Conservation (phyloP, 2,113 vertebrate species). For the Mustela nigripes region DNA sequence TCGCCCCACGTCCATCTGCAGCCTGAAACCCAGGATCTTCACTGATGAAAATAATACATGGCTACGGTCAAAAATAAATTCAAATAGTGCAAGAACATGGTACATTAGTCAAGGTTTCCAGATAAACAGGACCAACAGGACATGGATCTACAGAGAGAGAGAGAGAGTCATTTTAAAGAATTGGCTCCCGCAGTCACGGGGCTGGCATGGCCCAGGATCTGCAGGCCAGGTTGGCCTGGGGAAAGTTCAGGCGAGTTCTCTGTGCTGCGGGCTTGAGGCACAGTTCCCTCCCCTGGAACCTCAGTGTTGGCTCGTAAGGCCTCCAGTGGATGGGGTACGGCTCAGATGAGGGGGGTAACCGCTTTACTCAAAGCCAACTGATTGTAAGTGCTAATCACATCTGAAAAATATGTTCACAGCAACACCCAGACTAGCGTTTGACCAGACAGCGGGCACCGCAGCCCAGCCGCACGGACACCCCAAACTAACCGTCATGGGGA, state of each 20-base stretch:
- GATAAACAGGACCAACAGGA: neutral
- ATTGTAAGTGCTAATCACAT: no score
- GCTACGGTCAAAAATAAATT: neutral
- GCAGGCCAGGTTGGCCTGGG: neutral
- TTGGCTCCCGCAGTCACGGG: neutral
- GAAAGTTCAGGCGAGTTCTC: neutral
- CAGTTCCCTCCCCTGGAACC: neutral
- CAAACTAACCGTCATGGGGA: neutral
- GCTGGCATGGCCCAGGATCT: neutral
- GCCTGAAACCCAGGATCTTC: neutral
- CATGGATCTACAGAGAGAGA: accelerated
- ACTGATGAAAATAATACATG: neutral
- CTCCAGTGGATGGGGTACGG: neutral
- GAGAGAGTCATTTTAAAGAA: neutral
- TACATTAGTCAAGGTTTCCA: neutral
- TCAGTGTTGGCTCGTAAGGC: neutral
- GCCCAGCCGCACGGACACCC: neutral
- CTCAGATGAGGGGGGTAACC: neutral
- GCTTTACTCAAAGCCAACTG: neutral
- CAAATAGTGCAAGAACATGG: neutral
- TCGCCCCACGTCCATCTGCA: neutral
- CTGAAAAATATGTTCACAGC: neutral
- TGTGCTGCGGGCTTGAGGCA: neutral
- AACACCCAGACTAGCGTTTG: neutral
- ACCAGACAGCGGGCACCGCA: neutral